Base-by-base conservation (phyloP, 2,113 vertebrate species). In the Mandrillus leucophaeus region DNA sequence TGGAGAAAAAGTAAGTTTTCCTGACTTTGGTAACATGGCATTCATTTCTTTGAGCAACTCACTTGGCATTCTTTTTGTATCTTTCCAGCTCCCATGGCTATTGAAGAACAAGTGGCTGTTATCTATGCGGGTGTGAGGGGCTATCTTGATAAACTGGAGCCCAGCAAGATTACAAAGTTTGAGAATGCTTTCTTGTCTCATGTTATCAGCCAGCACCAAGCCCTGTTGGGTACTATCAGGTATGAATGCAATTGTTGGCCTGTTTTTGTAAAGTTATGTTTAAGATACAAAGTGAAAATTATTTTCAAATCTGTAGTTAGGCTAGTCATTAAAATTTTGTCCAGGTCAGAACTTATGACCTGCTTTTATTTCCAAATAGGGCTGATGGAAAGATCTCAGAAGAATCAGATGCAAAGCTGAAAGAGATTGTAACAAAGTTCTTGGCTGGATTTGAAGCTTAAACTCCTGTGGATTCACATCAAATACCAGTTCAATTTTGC, bases 101-200 rank as follows among this genome's bases (percentile, higher is more conserved):
- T 99, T 97, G 99, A 99, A 98, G 99, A 99, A 61, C 99, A 99
- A 98, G 99, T 99, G 6, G 98, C 99, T 0, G 99, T 99, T 92
- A 99, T 99, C 98, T 99, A 99, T 3, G 99, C 99, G 4, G 99
- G 99, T 96, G 99, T 99, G 43, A 99, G 99, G 98, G 99, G 99
- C 45, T 98, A 99, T 97, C 98, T 99, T 98, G 99, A 99, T 99
- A 99, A 99, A 96, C 98, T 99, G 98, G 99, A 99, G 96, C 99
- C 99, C 95, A 99, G 99, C 99, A 99, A 99, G 98, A 99, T 99
- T 98, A 99, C 99, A 6, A 99, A 98, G 97, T 99, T 99, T 23
- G 99, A 99, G 98, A 99, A 98, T 30, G 99, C 99, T 97, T 99
- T 99, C 98, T 98, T 99, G 66, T 99, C 99, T 79, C 99, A 99